phyloP scores from a whole-genome alignment of 2,888 invertebrate genomes.

The Dasysyrphus albostriatus region DNA sequence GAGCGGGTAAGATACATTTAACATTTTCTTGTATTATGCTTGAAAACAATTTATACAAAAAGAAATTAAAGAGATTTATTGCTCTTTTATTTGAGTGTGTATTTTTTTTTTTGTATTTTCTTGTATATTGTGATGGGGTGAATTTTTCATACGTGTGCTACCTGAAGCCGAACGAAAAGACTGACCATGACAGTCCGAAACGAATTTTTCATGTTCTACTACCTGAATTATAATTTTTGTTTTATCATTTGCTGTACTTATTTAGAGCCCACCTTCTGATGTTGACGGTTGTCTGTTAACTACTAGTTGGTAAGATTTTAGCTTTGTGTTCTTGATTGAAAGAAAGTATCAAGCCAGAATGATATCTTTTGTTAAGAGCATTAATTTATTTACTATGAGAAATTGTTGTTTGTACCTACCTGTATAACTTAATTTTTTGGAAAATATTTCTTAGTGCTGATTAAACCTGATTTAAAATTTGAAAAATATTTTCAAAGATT shows the following conservation, averaged over 20 bases:
- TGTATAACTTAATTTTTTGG: too few species aligned
- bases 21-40: conserved; percentile 24
- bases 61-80: conserved; percentile 76
- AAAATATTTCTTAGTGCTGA: not conserved
- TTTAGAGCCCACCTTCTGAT: not conserved
- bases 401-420: not conserved
- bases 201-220: conserved; percentile 59
- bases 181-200: conserved; percentile 69
- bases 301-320: not conserved
- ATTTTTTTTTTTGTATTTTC: conserved; percentile 3
- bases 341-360: not conserved
- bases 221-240: conserved; percentile 52
- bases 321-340: not conserved
- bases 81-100: conserved; percentile 54
- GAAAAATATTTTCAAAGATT: too few species aligned
- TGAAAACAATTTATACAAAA: conserved; percentile 49
- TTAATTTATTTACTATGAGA: not conserved
- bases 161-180: conserved; percentile 72
- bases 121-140: not conserved
- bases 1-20: conserved; percentile 38
- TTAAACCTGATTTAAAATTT: not conserved
- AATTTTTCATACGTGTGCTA: conserved; percentile 45
- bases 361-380: not conserved
- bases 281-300: not conserved
- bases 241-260: conserved; percentile 15